Conservation (phyloP, 1,140 invertebrate genomes). For the Diorhabda carinulata region DNA sequence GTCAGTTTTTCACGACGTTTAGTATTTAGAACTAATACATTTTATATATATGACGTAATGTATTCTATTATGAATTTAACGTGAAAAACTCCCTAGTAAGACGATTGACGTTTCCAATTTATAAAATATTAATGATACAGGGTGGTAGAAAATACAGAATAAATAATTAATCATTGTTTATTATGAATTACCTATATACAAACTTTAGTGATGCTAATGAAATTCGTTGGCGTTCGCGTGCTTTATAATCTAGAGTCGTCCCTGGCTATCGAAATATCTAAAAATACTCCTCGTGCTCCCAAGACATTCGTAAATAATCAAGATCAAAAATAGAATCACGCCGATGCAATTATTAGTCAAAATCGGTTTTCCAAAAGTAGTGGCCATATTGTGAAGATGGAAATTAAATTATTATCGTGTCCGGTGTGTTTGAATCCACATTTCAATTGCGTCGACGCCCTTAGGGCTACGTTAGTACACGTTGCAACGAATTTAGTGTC, state of each 20-base stretch:
- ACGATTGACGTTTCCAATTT: too few relatives aligned
- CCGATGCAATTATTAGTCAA: neutral
- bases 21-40: too few relatives aligned
- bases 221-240: too few relatives aligned
- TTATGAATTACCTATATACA: too few relatives aligned
- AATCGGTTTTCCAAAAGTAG: conserved; percentile 7
- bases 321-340: conserved; percentile 8
- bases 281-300: conserved; percentile 15
- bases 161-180: too few relatives aligned
- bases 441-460: conserved; percentile 64
- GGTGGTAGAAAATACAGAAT: too few relatives aligned
- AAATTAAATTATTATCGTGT: conserved; percentile 64
- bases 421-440: conserved; percentile 70
- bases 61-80: too few relatives aligned
- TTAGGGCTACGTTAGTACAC: conserved; percentile 67
- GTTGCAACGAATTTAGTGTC: conserved; percentile 67
- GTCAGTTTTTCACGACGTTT: too few relatives aligned
- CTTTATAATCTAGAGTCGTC: neutral
- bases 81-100: too few relatives aligned
- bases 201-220: too few relatives aligned
- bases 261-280: conserved; percentile 8
- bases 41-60: too few relatives aligned
- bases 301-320: conserved; percentile 11
- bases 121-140: too few relatives aligned
- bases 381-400: conserved; percentile 46